Evolutionary conservation across 1,140 invertebrate genomes (phyloP).

Genomic region (Caenorhabditis briggsae): DNA sequence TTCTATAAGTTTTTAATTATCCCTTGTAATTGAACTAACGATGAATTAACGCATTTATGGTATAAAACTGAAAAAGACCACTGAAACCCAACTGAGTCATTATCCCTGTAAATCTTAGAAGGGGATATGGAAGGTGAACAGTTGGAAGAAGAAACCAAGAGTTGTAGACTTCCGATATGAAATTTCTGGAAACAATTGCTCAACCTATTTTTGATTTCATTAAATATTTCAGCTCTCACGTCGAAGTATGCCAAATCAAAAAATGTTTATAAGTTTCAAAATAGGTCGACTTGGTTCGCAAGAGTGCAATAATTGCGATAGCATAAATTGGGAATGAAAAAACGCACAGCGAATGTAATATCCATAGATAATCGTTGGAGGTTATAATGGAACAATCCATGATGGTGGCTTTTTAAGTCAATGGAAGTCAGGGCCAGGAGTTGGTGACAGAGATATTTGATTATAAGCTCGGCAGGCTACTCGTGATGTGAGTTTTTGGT

Average conservation of each 20-base stretch:
- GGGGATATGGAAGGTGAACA: neutral
- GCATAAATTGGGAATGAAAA: conserved; percentile 6
- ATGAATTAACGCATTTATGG: neutral
- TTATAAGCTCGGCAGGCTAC: neutral
- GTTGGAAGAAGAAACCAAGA: neutral
- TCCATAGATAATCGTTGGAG: neutral
- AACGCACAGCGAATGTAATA: neutral
- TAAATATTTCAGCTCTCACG: neutral
- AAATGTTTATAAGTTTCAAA: conserved; percentile 17
- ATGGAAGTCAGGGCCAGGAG: neutral
- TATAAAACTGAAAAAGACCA: conserved; percentile 9
- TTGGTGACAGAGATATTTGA: neutral
- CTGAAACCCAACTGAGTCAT: neutral
- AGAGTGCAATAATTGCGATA: neutral
- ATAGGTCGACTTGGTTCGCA: conserved; percentile 3
- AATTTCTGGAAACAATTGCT: neutral
- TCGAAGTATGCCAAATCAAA: neutral
- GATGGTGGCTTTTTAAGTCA: neutral
- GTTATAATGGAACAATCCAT: neutral
- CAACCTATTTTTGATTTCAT: neutral
- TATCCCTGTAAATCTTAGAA: conserved; percentile 1
- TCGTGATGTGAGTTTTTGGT: neutral
- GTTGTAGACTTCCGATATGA: neutral
- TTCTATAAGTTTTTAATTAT: too few species aligned
- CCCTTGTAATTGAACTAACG: too few species aligned